These are phyloP conservation scores for Melinaea menophilus DNA, from an alignment of 2,888 invertebrate species.

Conservation along the genomic window DNA sequence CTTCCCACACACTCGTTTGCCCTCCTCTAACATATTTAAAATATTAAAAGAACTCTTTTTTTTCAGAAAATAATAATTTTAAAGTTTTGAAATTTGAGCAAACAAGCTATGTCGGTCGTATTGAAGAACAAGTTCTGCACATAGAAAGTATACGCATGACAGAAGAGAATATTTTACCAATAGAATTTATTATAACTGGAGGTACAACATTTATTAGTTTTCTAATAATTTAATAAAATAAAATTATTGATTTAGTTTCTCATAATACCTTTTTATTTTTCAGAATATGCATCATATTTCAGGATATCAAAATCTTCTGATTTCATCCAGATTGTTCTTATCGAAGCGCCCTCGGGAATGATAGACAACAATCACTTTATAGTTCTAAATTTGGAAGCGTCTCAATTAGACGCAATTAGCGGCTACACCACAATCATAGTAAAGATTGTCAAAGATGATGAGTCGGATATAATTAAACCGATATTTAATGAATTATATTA, in stretches of 20 bases:
- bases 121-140: no score
- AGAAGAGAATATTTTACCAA: no score
- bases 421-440: conserved; percentile 32
- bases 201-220: conserved; percentile 1
- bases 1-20: no score
- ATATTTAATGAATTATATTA: conserved; percentile 40
- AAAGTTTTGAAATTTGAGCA: no score
- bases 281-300: conserved; percentile 16
- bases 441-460: conserved; percentile 24
- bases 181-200: conserved; percentile 5
- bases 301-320: conserved; percentile 3
- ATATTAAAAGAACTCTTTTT: neutral
- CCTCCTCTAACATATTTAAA: no score
- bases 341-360: conserved; percentile 11
- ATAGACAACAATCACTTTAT: conserved; percentile 25
- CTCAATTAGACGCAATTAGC: conserved; percentile 28
- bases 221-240: neutral
- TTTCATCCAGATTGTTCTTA: conserved; percentile 6
- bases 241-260: neutral
- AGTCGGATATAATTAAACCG: conserved; percentile 26
- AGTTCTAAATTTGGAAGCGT: conserved; percentile 31
- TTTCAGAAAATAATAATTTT: no score
- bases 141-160: no score
- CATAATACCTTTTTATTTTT: neutral
- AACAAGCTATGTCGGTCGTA: no score